Evolutionary conservation across 1,140 invertebrate species (phyloP).

Genomic region (Homalodisca vitripennis): DNA sequence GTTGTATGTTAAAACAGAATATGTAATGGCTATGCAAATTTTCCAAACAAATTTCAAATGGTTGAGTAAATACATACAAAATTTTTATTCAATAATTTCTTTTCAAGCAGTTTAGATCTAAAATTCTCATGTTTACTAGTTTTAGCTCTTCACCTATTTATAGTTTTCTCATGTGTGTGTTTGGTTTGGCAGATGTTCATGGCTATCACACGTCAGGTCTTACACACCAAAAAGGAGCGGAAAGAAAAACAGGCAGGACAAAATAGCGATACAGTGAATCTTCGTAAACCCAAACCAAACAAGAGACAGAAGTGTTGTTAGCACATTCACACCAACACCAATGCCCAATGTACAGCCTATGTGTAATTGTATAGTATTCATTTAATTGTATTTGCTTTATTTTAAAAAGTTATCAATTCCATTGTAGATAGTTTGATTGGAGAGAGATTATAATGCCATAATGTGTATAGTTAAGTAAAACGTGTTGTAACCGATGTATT

Average conservation of each 20-base stretch:
- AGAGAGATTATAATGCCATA: too few relatives aligned
- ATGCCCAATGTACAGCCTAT: background rate
- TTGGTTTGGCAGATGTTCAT: constrained; percentile 66
- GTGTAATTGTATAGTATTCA: constrained; percentile 14
- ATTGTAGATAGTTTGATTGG: constrained; percentile 1
- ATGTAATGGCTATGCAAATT: too few relatives aligned
- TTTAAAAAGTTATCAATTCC: constrained; percentile 1
- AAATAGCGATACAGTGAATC: constrained; percentile 42
- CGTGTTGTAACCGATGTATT: too few relatives aligned
- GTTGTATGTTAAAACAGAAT: too few relatives aligned
- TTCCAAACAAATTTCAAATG: too few relatives aligned
- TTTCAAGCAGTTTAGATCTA: too few relatives aligned
- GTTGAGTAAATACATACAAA: background rate
- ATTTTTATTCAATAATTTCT: background rate
- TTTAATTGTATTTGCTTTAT: background rate
- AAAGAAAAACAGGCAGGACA: constrained; percentile 60
- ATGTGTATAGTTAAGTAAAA: too few relatives aligned
- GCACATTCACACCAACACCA: background rate
- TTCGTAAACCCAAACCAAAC: constrained; percentile 40
- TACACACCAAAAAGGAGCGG: constrained; percentile 64
- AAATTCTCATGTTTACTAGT: too few relatives aligned
- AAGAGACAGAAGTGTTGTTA: constrained; percentile 45
- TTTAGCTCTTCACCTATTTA: too few relatives aligned
- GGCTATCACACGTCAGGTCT: constrained; percentile 68
- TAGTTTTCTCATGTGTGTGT: too few relatives aligned